Evolutionary conservation across 1,140 invertebrate genomes (phyloP).

Genomic region (Leptestheria dahalacensis): DNA sequence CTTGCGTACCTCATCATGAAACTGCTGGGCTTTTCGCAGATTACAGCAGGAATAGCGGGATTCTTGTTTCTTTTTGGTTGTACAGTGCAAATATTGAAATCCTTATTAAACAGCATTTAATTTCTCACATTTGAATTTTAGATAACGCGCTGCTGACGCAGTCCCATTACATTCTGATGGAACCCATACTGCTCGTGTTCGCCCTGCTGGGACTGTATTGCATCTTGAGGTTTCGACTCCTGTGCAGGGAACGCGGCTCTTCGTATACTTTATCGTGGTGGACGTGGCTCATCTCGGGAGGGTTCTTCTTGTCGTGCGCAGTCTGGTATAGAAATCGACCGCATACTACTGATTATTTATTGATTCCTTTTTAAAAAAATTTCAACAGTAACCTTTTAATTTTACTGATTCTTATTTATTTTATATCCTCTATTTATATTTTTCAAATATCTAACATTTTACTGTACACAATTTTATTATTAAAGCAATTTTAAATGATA

Average conservation of each 20-base stretch:
- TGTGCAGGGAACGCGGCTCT: constrained; percentile 31
- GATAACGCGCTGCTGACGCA: constrained; percentile 88
- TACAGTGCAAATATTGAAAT: no score
- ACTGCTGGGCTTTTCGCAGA: constrained; percentile 59
- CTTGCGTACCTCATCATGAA: constrained; percentile 67
- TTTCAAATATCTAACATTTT: no score
- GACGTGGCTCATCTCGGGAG: constrained; percentile 43
- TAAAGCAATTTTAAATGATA: no score
- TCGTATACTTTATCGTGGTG: constrained; percentile 48
- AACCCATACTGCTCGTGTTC: constrained; percentile 80
- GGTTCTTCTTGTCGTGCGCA: constrained; percentile 42
- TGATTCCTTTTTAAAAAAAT: constrained; percentile 9
- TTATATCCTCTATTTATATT: constrained; percentile 24
- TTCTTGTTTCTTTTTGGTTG: constrained; percentile 66
- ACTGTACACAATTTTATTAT: no score
- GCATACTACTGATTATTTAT: no score
- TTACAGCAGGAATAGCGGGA: constrained; percentile 64
- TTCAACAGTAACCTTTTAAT: neutral
- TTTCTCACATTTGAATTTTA: constrained; percentile 30
- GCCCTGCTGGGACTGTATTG: constrained; percentile 59
- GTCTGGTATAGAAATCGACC: constrained; percentile 48
- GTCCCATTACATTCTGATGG: constrained; percentile 85
- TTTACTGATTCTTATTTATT: constrained; percentile 16
- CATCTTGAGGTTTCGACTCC: constrained; percentile 52
- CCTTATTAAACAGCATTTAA: no score